Evolutionary conservation across 2,797 vertebrate genomes (phyloP), one percentile per base, ranked within the genome.

Genomic region (Microctenopoma stevenorrisi): DNA sequence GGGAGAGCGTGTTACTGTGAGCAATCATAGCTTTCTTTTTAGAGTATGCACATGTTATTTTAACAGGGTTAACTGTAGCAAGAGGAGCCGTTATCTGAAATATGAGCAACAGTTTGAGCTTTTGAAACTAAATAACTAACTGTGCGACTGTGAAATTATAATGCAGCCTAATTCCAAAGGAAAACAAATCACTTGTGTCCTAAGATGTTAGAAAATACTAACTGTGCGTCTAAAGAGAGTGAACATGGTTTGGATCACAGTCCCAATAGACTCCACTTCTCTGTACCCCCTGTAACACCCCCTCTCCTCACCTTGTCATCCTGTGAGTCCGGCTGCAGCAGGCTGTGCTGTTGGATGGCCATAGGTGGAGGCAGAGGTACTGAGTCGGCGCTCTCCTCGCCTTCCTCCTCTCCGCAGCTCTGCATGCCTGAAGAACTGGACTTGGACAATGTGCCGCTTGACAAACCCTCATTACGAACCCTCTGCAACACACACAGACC

Each of bases 391-490:
- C 97, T 97, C 85, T 99, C 98, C 84, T 99, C 98, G 0, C 98
- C 97, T 86, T 99, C 98, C 75, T 99, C 98, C 87, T 99, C 98
- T 1, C 98, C 98, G 0, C 98, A 99, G 93, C 98, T 99, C 93
- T 99, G 98, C 98, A 99, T 99, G 66, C 98, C 98, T 0, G 98
- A 99, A 0, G 98, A 99, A 4, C 97, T 99, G 13, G 98, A 99
- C 83, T 99, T 99, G 49, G 98, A 99, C 51, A 99, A 92, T 0
- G 98, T 99, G 55, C 98, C 98, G 6, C 98, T 99, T 80, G 98
- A 99, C 71, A 99, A 93, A 12, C 97, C 98, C 86, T 99, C 98
- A 0, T 98, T 98, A 62, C 98, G 94, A 77, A 97, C 97, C 79
- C 98, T 95, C 98, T 99, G 94, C 68, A 87, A 52, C 9, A 49